These are phyloP conservation scores for Ctenicera cuprea DNA, from an alignment of 2,888 invertebrate species.

Conservation along the genomic window DNA sequence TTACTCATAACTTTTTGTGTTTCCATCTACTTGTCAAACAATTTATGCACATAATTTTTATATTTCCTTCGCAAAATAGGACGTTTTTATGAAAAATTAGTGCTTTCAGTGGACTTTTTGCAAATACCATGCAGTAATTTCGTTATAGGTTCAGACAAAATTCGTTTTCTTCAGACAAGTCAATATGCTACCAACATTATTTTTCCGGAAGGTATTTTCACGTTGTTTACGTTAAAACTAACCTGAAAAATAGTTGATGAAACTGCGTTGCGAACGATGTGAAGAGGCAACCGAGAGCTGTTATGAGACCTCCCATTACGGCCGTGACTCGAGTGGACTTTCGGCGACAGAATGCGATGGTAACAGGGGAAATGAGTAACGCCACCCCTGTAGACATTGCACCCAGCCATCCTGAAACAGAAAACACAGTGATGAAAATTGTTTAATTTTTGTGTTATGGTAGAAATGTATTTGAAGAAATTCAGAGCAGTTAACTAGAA, in stretches of 20 bases:
- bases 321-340: conserved; percentile 92
- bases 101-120: too few relatives aligned
- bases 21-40: too few relatives aligned
- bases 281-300: conserved; percentile 91
- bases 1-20: too few relatives aligned
- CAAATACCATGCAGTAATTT: too few relatives aligned
- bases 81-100: too few relatives aligned
- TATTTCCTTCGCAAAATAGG: too few relatives aligned
- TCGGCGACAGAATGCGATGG: conserved; percentile 88
- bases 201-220: neutral
- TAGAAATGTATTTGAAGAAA: neutral
- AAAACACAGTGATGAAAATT: conserved; percentile 33
- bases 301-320: conserved; percentile 90
- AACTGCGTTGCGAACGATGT: conserved; percentile 93
- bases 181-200: neutral
- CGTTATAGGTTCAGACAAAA: too few relatives aligned
- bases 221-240: conserved; percentile 63
- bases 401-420: conserved; percentile 88
- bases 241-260: conserved; percentile 93
- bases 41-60: too few relatives aligned
- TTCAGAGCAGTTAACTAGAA: neutral
- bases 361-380: conserved; percentile 87
- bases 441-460: neutral
- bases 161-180: too few relatives aligned
- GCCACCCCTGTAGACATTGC: conserved; percentile 87